phyloP scores from a whole-genome alignment of 2,797 vertebrate species.

The Gila robusta region DNA sequence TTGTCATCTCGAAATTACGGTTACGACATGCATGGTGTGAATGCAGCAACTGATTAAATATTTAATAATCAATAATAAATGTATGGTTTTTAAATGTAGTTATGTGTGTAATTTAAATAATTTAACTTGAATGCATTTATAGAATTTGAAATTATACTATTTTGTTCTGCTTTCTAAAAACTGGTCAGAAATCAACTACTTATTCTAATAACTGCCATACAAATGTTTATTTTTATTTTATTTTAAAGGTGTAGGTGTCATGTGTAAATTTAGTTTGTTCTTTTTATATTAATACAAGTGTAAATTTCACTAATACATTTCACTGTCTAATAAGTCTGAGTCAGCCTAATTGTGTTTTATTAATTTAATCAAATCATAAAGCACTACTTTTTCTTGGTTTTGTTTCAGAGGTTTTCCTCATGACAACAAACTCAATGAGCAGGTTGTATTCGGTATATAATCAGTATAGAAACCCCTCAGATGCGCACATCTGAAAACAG shows the following conservation, averaged over 20 bases:
- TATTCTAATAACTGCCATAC: neutral
- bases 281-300: too few species aligned
- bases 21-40: too few species aligned
- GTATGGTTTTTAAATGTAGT: neutral
- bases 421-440: neutral
- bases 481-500: conserved; percentile 18
- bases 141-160: neutral
- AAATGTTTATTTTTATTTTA: too few species aligned
- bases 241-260: too few species aligned
- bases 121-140: neutral
- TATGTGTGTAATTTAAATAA: too few species aligned
- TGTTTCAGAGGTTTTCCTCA: neutral
- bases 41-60: too few species aligned
- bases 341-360: neutral
- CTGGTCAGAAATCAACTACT: neutral
- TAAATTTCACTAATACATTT: too few species aligned
- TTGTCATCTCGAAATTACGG: too few species aligned
- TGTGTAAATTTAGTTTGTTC: too few species aligned
- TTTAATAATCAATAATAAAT: neutral
- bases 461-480: conserved; percentile 3
- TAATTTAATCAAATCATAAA: neutral
- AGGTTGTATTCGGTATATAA: neutral
- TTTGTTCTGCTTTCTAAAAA: neutral
- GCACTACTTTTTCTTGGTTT: neutral
- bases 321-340: neutral